phyloP scores from a whole-genome alignment of 37 sponge, comb jelly and placozoan genomes.

The Eunapius fragilis region DNA sequence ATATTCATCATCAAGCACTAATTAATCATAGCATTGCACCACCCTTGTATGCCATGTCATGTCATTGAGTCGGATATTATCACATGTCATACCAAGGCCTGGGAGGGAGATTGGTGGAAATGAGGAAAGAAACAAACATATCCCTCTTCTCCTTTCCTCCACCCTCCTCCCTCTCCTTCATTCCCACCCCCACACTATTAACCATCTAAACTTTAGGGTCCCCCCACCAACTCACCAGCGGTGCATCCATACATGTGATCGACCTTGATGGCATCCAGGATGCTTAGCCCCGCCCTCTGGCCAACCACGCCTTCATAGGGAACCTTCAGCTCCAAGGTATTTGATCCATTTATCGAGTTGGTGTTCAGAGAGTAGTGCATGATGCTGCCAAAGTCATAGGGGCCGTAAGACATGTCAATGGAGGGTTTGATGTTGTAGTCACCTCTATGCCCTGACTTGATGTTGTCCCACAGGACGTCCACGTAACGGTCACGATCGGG shows the following conservation, averaged over 20 bases:
- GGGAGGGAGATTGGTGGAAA: too few species aligned
- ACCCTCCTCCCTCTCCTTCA: too few species aligned
- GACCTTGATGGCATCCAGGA: constrained; percentile 13
- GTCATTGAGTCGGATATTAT: too few species aligned
- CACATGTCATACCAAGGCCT: too few species aligned
- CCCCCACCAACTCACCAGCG: constrained; percentile 5
- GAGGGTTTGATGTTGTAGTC: constrained; percentile 1
- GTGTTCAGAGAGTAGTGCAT: constrained; percentile 45
- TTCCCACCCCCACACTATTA: background rate
- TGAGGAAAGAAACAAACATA: too few species aligned
- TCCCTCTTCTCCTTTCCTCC: too few species aligned
- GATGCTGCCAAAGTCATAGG: constrained; percentile 49
- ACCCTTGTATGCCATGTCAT: too few species aligned
- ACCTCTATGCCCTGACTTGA: background rate
- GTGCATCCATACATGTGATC: constrained; percentile 11
- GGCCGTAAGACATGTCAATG: too few species aligned
- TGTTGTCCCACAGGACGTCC: background rate
- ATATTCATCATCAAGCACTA: too few species aligned
- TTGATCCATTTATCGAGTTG: constrained; percentile 10
- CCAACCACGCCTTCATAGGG: constrained; percentile 33
- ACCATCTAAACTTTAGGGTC: too few species aligned
- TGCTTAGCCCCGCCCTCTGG: constrained; percentile 37
- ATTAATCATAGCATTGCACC: too few species aligned
- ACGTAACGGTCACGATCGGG: constrained; percentile 9
- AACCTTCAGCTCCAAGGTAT: constrained; percentile 20